Evolutionary conservation across 2,888 invertebrate genomes (phyloP).

Genomic region (Monoplex corrugatus): DNA sequence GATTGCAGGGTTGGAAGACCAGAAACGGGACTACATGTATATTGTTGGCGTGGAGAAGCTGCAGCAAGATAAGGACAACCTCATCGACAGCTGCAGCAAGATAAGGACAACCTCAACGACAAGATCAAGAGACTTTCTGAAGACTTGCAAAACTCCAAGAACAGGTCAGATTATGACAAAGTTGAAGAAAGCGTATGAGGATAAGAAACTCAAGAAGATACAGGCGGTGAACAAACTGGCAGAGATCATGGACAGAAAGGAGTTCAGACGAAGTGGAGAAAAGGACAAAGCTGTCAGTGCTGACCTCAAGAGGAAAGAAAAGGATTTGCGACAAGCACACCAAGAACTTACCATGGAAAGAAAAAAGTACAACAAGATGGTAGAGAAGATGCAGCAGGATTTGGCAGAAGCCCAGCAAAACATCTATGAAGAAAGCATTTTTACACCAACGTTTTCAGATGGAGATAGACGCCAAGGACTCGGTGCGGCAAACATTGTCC

Average conservation of each 20-base stretch:
- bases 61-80: slow-evolving; percentile 88
- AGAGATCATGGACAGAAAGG: slow-evolving; percentile 97
- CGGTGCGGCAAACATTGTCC: slow-evolving; percentile 91
- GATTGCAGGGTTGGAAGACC: slow-evolving; percentile 82
- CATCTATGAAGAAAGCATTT: slow-evolving; percentile 85
- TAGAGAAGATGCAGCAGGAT: slow-evolving; percentile 91
- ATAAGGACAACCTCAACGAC: slow-evolving; percentile 91
- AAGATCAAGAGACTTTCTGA: slow-evolving; percentile 91
- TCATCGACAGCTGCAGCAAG: too few species aligned
- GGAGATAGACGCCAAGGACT: slow-evolving; percentile 98
- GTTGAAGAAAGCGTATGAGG: slow-evolving; percentile 74
- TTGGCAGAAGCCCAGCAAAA: slow-evolving; percentile 93
- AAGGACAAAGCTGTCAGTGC: slow-evolving; percentile 85
- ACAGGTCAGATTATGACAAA: slow-evolving; percentile 69
- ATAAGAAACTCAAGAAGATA: slow-evolving; percentile 79
- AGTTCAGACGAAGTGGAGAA: slow-evolving; percentile 84
- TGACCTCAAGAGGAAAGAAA: slow-evolving; percentile 93
- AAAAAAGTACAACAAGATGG: slow-evolving; percentile 95
- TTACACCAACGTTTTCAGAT: slow-evolving; percentile 89
- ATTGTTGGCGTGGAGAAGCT: slow-evolving; percentile 87
- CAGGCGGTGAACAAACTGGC: slow-evolving; percentile 96
- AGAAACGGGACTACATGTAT: slow-evolving; percentile 87
- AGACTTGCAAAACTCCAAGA: slow-evolving; percentile 65
- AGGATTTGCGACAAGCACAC: slow-evolving; percentile 95
- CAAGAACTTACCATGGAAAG: slow-evolving; percentile 96